A percentile compares a stretch with the other conserved stretches of the same genome.
Conservation (phyloP, 2,113 vertebrate genomes). For the Tichodroma muraria region DNA sequence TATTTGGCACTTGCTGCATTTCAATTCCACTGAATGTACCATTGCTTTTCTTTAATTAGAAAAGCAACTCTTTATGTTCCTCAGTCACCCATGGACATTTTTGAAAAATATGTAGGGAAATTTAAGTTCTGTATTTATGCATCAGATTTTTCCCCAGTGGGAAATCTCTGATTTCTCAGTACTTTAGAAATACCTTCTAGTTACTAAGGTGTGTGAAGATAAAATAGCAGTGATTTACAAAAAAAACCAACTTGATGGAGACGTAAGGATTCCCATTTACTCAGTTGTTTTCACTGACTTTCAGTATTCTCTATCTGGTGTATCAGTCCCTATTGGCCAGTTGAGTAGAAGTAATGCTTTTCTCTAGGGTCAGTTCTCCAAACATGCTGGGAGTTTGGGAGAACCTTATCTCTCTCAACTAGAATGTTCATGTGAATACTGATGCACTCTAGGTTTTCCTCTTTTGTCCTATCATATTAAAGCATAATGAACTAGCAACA, state of each 20-base stretch:
- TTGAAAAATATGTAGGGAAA: background rate
- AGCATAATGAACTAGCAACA: background rate
- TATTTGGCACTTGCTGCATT: background rate
- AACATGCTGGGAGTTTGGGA: background rate
- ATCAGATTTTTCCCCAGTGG: background rate
- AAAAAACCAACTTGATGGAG: background rate
- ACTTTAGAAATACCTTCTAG: background rate
- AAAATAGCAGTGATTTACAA: background rate
- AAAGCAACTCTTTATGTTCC: background rate
- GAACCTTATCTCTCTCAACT: background rate
- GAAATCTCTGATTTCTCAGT: background rate
- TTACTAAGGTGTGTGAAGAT: background rate
- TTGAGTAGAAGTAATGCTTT: background rate
- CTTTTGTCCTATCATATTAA: background rate
- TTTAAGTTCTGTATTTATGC: background rate
- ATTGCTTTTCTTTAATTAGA: background rate
- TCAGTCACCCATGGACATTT: background rate
- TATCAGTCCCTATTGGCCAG: background rate
- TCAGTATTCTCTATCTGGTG: background rate
- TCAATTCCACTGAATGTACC: background rate
- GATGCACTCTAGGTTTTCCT: background rate
- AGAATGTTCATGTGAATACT: background rate
- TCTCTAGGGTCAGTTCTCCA: background rate
- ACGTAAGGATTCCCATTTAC: fast-evolving
- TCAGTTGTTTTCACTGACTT: background rate